Percentiles rank a stretch among this genome's conserved stretches.
These are phyloP conservation scores for Drosophila punjabiensis DNA, from an alignment of 1,140 invertebrate genomes.

Conservation along the genomic window DNA sequence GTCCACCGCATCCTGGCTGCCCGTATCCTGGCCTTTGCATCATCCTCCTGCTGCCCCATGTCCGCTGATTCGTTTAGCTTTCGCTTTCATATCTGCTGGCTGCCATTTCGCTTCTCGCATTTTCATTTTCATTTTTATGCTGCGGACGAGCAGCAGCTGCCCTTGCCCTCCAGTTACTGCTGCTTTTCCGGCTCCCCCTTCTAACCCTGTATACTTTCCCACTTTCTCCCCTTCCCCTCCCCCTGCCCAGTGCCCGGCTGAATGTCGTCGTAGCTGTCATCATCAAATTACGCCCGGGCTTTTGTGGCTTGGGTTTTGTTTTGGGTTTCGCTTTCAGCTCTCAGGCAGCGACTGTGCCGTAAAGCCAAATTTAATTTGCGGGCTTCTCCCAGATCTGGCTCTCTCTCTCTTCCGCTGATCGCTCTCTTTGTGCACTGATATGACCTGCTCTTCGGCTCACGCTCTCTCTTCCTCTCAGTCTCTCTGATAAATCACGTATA, in stretches of 20 bases:
- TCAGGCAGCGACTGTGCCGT: neutral
- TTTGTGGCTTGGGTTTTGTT: slow-evolving; percentile 68
- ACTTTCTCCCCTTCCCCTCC: neutral
- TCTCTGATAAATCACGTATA: slow-evolving; percentile 63
- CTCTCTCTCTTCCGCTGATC: slow-evolving; percentile 14
- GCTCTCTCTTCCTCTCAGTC: neutral
- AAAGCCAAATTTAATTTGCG: slow-evolving; percentile 24
- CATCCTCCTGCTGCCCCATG: neutral
- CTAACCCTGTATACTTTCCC: neutral
- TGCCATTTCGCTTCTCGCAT: slow-evolving; percentile 47
- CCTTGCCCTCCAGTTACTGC: slow-evolving; percentile 1
- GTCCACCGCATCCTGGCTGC: neutral
- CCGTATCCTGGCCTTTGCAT: slow-evolving; percentile 6
- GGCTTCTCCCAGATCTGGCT: neutral
- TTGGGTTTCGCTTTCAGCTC: slow-evolving; percentile 20
- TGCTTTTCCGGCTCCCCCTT: neutral
- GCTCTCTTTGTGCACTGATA: slow-evolving; percentile 12
- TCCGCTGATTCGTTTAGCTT: slow-evolving; percentile 53
- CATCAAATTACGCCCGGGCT: slow-evolving; percentile 73
- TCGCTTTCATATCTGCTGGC: slow-evolving; percentile 63
- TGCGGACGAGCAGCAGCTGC: slow-evolving; percentile 26
- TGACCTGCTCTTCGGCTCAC: slow-evolving; percentile 3
- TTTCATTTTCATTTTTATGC: slow-evolving; percentile 71
- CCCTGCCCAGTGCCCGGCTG: neutral
- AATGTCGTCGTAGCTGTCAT: slow-evolving; percentile 67